A percentile compares a stretch with the other conserved stretches of the same genome.
These are phyloP conservation scores for Trichomalopsis sarcophagae DNA, from an alignment of 1,140 invertebrate species.

Conservation along the genomic window DNA sequence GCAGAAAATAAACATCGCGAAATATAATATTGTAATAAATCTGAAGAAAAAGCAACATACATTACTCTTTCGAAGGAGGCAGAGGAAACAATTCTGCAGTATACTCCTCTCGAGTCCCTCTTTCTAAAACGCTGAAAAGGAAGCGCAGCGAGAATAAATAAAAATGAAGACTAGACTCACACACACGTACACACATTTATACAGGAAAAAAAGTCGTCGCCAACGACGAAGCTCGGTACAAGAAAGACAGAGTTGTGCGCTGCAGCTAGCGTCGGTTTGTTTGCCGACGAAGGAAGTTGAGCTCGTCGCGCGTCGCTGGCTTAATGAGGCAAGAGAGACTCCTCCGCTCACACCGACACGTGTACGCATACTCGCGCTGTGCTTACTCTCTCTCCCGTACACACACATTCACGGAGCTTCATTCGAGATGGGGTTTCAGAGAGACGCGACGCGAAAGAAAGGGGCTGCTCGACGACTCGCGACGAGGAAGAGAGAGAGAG, in stretches of 20 bases:
- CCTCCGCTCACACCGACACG: neutral
- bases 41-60: neutral
- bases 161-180: slow-evolving; percentile 29
- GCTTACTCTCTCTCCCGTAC: neutral
- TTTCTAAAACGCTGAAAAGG: slow-evolving; percentile 6
- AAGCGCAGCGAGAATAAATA: slow-evolving; percentile 33
- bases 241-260: slow-evolving; percentile 13
- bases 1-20: neutral
- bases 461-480: slow-evolving; percentile 10
- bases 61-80: neutral
- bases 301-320: slow-evolving; percentile 43
- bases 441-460: neutral
- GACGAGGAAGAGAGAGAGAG: neutral
- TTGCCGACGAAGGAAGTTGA: slow-evolving; percentile 44
- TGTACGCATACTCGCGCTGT: slow-evolving; percentile 6
- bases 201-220: neutral
- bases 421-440: neutral
- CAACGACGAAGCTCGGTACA: neutral
- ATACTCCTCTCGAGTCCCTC: neutral
- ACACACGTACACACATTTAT: neutral
- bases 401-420: neutral
- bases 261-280: slow-evolving; percentile 25
- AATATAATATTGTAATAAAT: neutral
- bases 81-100: neutral
- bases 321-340: slow-evolving; percentile 50